These are phyloP conservation scores for Spatulosminthurus flaviceps DNA, from an alignment of 2,888 invertebrate species.

Conservation along the genomic window DNA sequence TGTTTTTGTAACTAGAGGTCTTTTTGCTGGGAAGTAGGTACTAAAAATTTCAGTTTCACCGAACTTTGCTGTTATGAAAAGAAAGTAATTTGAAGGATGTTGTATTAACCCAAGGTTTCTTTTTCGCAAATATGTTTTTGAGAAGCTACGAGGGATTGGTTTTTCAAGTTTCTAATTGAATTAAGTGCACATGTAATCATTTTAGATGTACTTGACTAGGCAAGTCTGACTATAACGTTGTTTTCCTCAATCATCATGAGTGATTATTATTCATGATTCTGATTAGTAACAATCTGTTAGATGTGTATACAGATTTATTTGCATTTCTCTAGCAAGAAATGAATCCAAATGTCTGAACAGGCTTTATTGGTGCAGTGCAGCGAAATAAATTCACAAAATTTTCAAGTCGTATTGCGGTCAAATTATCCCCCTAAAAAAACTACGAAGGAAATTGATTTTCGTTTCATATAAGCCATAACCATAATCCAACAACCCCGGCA, in stretches of 20 bases:
- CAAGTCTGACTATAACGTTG: too few relatives aligned
- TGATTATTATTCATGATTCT: conserved; percentile 3
- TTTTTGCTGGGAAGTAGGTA: conserved; percentile 19
- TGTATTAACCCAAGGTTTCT: background rate
- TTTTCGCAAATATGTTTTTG: background rate
- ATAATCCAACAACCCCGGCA: too few relatives aligned
- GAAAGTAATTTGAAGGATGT: conserved; percentile 27
- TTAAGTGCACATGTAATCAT: background rate
- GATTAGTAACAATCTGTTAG: background rate
- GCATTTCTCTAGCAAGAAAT: background rate
- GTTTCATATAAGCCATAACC: too few relatives aligned
- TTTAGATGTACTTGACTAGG: background rate
- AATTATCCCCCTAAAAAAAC: background rate
- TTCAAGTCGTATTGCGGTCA: background rate
- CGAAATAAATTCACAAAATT: background rate
- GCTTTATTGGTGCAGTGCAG: background rate
- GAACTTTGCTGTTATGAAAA: background rate
- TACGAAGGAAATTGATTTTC: background rate
- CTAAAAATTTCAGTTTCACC: conserved; percentile 34
- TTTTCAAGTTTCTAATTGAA: background rate
- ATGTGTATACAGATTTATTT: background rate
- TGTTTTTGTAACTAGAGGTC: conserved; percentile 22
- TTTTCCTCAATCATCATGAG: background rate
- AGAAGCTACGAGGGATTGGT: background rate
- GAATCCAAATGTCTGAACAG: background rate